Evolutionary conservation across 2,888 invertebrate species (phyloP).

Genomic region (Epinotia nisella): DNA sequence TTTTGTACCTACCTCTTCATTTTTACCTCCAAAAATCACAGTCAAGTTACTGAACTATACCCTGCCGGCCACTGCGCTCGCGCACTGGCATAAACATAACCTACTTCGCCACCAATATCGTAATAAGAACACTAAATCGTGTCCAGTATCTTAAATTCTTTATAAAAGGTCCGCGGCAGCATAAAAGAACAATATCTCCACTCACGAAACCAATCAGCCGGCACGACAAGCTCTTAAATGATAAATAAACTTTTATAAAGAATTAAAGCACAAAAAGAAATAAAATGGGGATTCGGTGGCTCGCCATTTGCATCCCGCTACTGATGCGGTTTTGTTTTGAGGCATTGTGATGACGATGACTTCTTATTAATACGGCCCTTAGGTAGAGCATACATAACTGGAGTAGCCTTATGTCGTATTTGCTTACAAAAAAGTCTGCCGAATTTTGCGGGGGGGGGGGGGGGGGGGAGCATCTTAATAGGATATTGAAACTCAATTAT

Average conservation of each 20-base stretch:
- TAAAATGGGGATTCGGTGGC: conserved; percentile 13
- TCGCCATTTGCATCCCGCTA: conserved; percentile 68
- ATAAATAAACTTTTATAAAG: conserved; percentile 49
- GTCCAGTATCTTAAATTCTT: conserved; percentile 50
- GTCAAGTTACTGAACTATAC: no score
- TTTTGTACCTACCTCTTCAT: no score
- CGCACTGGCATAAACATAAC: conserved; percentile 5
- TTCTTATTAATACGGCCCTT: neutral
- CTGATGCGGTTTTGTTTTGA: conserved; percentile 51
- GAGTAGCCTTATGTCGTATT: no score
- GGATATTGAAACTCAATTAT: no score
- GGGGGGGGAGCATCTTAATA: no score
- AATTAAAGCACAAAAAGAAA: conserved; percentile 44
- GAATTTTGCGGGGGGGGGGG: no score
- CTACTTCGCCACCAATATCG: conserved; percentile 29
- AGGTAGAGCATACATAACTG: no score
- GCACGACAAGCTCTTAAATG: conserved; percentile 60
- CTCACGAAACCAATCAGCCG: conserved; percentile 78
- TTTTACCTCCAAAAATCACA: no score
- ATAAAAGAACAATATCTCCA: conserved; percentile 73
- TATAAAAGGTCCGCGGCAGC: conserved; percentile 70
- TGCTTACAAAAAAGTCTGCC: no score
- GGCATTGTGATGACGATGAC: conserved; percentile 7
- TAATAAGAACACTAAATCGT: conserved; percentile 39
- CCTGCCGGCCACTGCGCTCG: neutral